A percentile compares a stretch with the other conserved stretches of the same genome.
Evolutionary conservation across 1,140 invertebrate genomes (phyloP).

Genomic region (Lucilia sericata): DNA sequence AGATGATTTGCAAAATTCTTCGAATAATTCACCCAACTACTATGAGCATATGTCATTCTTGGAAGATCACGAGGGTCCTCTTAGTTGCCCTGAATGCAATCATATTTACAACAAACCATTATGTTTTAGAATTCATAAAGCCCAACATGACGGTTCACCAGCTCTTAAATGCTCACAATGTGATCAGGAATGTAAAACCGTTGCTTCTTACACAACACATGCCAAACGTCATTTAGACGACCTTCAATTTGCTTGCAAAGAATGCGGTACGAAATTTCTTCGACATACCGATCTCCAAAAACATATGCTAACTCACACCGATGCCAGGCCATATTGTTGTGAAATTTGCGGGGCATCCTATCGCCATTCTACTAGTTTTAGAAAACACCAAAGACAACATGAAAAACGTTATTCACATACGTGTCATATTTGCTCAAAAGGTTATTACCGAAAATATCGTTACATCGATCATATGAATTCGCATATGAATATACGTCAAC

Average conservation of each 20-base stretch:
- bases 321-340: conserved; percentile 60
- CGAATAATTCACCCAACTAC: not conserved
- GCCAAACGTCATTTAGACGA: conserved; percentile 57
- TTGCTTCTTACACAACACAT: conserved; percentile 48
- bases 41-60: conserved; percentile 32
- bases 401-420: conserved; percentile 13
- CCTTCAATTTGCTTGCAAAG: conserved; percentile 59
- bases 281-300: conserved; percentile 60
- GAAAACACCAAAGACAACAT: conserved; percentile 10
- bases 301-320: conserved; percentile 45
- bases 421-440: conserved; percentile 40
- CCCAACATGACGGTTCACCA: conserved; percentile 28
- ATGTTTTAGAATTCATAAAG: conserved; percentile 25
- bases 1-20: not conserved
- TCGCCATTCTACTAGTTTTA: not conserved
- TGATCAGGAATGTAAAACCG: not conserved
- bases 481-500: conserved; percentile 19
- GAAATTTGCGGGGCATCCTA: conserved; percentile 62
- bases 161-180: conserved; percentile 32
- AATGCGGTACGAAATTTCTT: conserved; percentile 59
- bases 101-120: not conserved
- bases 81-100: conserved; percentile 16
- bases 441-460: conserved; percentile 9
- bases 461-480: conserved; percentile 28
- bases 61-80: conserved; percentile 34